Evolutionary conservation across 2,888 invertebrate species (phyloP).

Genomic region (Mayetiola destructor): DNA sequence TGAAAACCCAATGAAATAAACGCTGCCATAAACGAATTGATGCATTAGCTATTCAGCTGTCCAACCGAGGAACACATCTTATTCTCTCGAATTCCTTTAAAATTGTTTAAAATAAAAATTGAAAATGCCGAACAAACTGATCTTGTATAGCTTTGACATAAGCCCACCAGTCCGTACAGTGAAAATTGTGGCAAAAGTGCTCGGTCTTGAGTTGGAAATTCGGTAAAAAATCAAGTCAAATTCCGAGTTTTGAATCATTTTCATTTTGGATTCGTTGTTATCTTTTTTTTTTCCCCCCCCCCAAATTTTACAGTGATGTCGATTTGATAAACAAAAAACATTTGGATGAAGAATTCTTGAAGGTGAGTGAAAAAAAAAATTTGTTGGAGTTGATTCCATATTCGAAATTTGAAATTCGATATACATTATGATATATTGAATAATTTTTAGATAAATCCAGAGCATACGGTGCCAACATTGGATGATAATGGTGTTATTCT

Average conservation of each 20-base stretch:
- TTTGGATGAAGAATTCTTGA: neutral
- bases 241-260: neutral
- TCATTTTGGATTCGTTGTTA: no score
- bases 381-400: neutral
- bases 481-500: constrained; percentile 40
- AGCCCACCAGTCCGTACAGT: constrained; percentile 5
- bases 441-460: constrained; percentile 40
- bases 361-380: neutral
- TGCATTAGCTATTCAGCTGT: no score
- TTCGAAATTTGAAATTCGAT: neutral
- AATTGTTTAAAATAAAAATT: neutral
- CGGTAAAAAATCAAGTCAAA: neutral
- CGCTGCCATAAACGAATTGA: no score
- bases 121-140: constrained; percentile 3
- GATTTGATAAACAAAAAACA: neutral
- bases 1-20: no score
- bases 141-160: neutral
- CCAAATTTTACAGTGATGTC: neutral
- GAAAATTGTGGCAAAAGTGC: neutral
- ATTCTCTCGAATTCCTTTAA: no score
- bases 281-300: no score
- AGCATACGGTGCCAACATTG: constrained; percentile 48
- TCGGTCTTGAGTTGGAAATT: neutral
- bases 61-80: no score
- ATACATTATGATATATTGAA: neutral